Conservation (phyloP, 2,113 vertebrate species). For the Potamarius usumacintae region DNA sequence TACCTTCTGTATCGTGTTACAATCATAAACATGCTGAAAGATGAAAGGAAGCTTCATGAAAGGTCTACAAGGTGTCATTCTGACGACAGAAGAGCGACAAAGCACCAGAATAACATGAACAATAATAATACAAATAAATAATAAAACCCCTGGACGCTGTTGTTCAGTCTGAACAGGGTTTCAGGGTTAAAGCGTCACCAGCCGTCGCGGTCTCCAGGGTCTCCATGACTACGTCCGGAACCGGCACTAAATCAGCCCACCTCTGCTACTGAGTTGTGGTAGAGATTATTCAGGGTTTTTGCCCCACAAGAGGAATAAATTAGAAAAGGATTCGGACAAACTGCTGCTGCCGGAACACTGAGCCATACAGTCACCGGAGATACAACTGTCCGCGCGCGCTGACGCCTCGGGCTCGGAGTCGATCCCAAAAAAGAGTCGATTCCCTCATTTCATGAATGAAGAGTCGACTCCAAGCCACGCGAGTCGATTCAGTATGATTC, state of each 20-base stretch:
- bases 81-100: background rate
- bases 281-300: background rate
- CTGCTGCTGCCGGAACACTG: background rate
- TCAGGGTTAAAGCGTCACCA: background rate
- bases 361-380: background rate
- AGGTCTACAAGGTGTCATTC: background rate
- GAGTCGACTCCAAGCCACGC: background rate
- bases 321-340: background rate
- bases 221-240: slow-evolving; percentile 4
- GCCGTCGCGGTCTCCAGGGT: background rate
- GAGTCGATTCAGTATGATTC: background rate
- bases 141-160: background rate
- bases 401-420: background rate
- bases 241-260: background rate
- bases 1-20: slow-evolving; percentile 8
- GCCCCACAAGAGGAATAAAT: background rate
- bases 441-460: background rate
- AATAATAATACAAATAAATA: background rate
- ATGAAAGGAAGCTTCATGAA: background rate
- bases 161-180: background rate
- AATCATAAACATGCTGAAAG: background rate
- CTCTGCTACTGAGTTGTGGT: background rate
- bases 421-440: background rate
- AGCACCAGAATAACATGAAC: background rate
- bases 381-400: background rate